Base-by-base conservation (phyloP, 2,888 invertebrate genomes). In the Cataglyphis rosenhaueri region DNA sequence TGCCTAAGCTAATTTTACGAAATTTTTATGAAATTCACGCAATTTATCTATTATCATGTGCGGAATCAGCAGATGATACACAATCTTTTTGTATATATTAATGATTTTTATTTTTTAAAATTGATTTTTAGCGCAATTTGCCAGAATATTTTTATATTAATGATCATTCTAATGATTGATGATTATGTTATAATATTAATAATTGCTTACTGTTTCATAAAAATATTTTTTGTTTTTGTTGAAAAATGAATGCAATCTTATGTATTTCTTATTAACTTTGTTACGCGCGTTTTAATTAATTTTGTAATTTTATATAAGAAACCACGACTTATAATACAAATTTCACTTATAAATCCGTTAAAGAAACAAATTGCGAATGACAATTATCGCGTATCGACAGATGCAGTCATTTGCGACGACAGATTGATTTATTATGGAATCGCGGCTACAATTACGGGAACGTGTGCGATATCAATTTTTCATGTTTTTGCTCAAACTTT, bases 331-430 rank as follows among this genome's bases (percentile, higher is more conserved):
- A 41, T 41, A 8, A 44, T 32, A 57, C 57, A 44, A 59, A 71
- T 70, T 78, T 78, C 71, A 35, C 70, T 41, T 41, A 52, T 57
- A 18, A 70, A 57, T 44, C 78, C 35, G 41, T 44, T 35, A 15
- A 78, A 68, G 57, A 21, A 78, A 70, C 57, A 32, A 32, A 78
- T 59, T 32, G 78, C 38, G 41, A 66, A 29, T 8, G 29, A 5
- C 57, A 32, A 79, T 79, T 79, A 79, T 79, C 59, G 59, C 78
- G 78, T 79, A 25, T 70, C 57, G 32, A 57, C 41, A 32, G 70
- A 59, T n/a, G 78, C 78, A 71, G 55, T 59, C 78, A 18, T 44
- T 57, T 44, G 64, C 38, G n/a, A 71, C 78, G 55, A 78, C 41
- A 68, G 38, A 55, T 41, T 44, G 52, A 15, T 44, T 78, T 70